Evolutionary conservation across 2,888 invertebrate genomes (phyloP), one percentile per base, ranked within the genome.

Genomic region (Lasioglossum leucozonium): DNA sequence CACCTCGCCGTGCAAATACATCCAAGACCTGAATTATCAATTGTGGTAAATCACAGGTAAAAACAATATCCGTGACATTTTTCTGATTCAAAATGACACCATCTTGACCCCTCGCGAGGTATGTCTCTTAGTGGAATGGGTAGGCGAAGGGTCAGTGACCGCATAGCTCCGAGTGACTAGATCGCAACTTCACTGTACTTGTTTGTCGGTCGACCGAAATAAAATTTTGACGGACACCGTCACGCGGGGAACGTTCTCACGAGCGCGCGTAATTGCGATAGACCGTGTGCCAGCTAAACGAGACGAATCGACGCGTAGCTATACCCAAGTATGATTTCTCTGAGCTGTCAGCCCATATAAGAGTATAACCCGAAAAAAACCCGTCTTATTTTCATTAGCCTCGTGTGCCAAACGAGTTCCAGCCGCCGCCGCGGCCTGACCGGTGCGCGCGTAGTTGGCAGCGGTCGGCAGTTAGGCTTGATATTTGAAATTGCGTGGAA

Each of bases 261-360:
- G 69, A 69, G 1, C 11, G 5, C 37, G 11, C 22, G n/a, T 69
- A 69, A 69, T 69, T 69, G 69, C 18, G 0, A 37, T 22, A 11
- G 10, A 22, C 34, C 67, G 37, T 30, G 37, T 30, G 26, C 16
- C 65, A 30, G 30, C 0, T 22, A 13, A 40, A n/a, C 40, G n/a
- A 40, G 40, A 69, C 37, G 69, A 69, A 34, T 18, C 65, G 8
- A n/a, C 34, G 34, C n/a, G n/a, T n/a, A n/a, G n/a, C 55, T n/a
- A 1, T 55, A 69, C 13, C 13, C 69, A n/a, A n/a, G 69, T 69
- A 69, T 69, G 69, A 69, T 69, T 69, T 69, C 69, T 69, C 40
- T n/a, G 37, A 40, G 34, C 37, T 67, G 62, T 62, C 69, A 37
- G 22, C 3, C 69, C 69, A 42, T 69, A 69, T 69, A 69, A 69